Evolutionary conservation across 1,140 invertebrate genomes (phyloP), one percentile per base, ranked within the genome.

Genomic region (Listronotus bonariensis): DNA sequence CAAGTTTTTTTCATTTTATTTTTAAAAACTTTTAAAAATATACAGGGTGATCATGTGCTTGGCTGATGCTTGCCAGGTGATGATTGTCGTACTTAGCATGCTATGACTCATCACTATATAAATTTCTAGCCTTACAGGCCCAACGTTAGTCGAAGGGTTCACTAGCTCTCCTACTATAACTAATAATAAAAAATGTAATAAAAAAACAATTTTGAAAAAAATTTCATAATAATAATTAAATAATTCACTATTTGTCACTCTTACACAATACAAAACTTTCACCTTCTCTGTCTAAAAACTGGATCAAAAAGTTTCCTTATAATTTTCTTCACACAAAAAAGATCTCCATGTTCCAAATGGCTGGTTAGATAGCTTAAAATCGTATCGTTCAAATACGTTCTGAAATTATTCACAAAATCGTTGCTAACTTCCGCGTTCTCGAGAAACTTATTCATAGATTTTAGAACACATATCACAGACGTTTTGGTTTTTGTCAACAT

Each of bases 401-500:
- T 63, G 65, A 73, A 73, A 36, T 62, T 64, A 14, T 57, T 61
- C 8, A 49, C 38, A 56, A 72, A 73, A 58, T 70, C 70, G 40
- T 17, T 60, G 40, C 65, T 68, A 32, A 74, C 62, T 43, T 61
- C 57, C 14, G 46, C 54, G 11, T 63, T 58, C 57, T 75, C 72
- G 18, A 73, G 26, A 68, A 70, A 75, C 12, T 68, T 63, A 53
- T 69, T 26, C 14, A 72, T 63, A 11, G 65, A 69, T 34, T 70
- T 73, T 56, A 73, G 55, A 41, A 53, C 70, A 58, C 68, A 73
- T 68, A 72, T 68, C 61, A 75, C 67, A 68, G 68, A 59, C 38
- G 68, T 42, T 71, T 69, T 72, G 10, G 69, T 68, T 62, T 69
- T 66, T 26, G 58, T 36, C 20, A 71, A 41, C 65, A 73, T 67